phyloP scores from a whole-genome alignment of 2,797 vertebrate genomes.

The Cyprinella venusta region DNA sequence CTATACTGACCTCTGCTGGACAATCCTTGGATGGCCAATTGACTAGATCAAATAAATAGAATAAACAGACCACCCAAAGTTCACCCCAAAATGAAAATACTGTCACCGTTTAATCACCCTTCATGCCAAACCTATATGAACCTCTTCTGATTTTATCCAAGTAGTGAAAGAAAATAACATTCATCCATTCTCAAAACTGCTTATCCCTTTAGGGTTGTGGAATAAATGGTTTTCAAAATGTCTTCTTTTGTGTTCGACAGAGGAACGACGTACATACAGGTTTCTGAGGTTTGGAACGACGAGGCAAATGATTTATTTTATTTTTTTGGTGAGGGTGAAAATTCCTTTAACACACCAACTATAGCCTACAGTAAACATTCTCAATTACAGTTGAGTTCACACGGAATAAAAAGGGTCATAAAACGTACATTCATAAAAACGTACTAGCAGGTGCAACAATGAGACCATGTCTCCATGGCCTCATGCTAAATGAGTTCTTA shows the following conservation, averaged over 20 bases:
- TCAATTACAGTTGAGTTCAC: not conserved
- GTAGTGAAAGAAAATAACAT: not conserved
- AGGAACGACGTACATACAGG: not conserved
- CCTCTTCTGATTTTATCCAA: not conserved
- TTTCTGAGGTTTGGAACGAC: not conserved
- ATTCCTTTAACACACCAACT: not conserved
- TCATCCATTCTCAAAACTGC: not conserved
- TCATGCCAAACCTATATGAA: not conserved
- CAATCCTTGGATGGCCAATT: not conserved
- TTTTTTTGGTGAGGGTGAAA: not conserved
- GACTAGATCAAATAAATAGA: not conserved
- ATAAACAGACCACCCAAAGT: not conserved
- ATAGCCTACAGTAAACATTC: not conserved
- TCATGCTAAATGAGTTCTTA: conserved; percentile 22
- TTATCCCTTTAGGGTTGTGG: too few relatives aligned
- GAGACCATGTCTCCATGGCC: not conserved
- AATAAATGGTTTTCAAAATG: not conserved
- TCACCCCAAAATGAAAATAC: not conserved
- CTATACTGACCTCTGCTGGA: not conserved
- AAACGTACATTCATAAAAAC: not conserved
- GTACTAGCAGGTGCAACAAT: not conserved
- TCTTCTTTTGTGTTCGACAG: not conserved
- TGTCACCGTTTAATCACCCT: not conserved
- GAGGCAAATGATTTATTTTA: too few relatives aligned
- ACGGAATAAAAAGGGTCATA: not conserved